Evolutionary conservation across 2,113 vertebrate species (phyloP), one percentile per base, ranked within the genome.

Genomic region (Larimichthys polyactis): DNA sequence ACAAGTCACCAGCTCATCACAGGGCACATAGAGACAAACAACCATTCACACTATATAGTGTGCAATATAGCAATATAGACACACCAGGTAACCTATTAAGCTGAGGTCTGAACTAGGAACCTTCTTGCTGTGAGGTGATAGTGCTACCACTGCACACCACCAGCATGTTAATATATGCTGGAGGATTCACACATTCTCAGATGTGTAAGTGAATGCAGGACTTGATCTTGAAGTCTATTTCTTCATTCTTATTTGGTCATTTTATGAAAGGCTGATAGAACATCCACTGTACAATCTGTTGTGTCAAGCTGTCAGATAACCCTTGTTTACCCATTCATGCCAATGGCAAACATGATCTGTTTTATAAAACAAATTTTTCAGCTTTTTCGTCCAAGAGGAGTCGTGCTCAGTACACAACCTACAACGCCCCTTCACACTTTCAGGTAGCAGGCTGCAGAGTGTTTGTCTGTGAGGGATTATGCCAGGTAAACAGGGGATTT

Each of bases 401-500:
- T 43, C 8, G 1, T 1, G 52, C 15, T 43, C 57, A 46, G 52
- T 58, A n/a, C 70, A 75, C 8, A 20, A 17, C 11, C 67, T 32
- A 6, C 24, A 54, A n/a, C 8, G 36, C 59, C 79, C 64, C 4
- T 5, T 58, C 24, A 32, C 27, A 68, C 48, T 60, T 72, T 57
- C 64, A 85, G 89, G 73, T 63, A 81, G 65, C 70, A 51, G 66
- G 68, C 75, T 66, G 81, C 58, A n/a, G 52, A 72, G 71, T 83
- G 83, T 86, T 86, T 90, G 68, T 83, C 71, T 72, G 64, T 9
- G 29, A 82, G 75, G 92, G 89, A 92, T 94, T 91, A 92, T 72
- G 57, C 27, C 85, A 90, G 89, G 92, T 92, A 90, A 92, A 92
- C 8, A 54, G 51, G 87, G 87, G 89, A 88, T 90, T 92, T 92